Evolutionary conservation across 64 coral and sea anemone species (phyloP).

Genomic region (Anthopleura sola): DNA sequence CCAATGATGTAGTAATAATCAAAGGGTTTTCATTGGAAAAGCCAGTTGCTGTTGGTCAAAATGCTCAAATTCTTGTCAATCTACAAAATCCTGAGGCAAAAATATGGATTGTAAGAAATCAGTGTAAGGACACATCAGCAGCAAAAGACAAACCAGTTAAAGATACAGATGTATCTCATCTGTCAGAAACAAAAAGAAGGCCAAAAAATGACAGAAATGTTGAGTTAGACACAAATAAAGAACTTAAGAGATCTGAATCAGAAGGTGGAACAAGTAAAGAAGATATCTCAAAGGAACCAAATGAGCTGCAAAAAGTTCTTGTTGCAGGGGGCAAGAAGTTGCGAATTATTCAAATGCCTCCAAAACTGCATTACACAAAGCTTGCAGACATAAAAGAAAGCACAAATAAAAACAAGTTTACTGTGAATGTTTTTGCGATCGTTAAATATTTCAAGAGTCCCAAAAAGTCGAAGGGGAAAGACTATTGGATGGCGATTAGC

Average conservation of each 20-base stretch:
- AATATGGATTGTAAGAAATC: slow-evolving; percentile 14
- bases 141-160: background rate
- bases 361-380: slow-evolving; percentile 29
- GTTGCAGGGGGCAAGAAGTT: background rate
- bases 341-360: background rate
- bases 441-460: slow-evolving; percentile 61
- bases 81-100: background rate
- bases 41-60: background rate
- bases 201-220: background rate
- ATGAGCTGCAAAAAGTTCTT: background rate
- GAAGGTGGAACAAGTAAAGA: background rate
- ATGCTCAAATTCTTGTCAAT: slow-evolving; percentile 20
- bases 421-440: slow-evolving; percentile 39
- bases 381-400: slow-evolving; percentile 26
- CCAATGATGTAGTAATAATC: slow-evolving; percentile 21
- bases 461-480: slow-evolving; percentile 34
- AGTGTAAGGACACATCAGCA: background rate
- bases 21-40: slow-evolving; percentile 29
- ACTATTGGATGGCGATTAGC: slow-evolving; percentile 32
- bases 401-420: background rate
- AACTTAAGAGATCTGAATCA: background rate
- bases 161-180: background rate
- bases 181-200: background rate
- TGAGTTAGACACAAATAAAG: background rate
- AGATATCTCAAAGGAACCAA: background rate